phyloP scores from a whole-genome alignment of 2,113 vertebrate genomes.

The Falco punctatus region DNA sequence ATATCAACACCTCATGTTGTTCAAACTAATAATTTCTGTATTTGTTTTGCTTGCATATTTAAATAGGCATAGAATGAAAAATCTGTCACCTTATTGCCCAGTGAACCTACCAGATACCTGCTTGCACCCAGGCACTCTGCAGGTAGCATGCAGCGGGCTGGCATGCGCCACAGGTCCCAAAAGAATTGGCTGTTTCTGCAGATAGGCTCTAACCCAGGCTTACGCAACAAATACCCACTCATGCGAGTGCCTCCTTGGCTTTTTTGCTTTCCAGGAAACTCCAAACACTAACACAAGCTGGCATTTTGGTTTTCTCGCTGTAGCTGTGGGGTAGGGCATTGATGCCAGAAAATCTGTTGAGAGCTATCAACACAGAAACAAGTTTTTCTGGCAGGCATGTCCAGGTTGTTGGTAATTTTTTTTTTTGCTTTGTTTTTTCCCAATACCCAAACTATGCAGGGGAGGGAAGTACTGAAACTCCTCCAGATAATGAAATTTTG shows the following conservation, averaged over 20 bases:
- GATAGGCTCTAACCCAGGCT: neutral
- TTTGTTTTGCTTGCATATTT: neutral
- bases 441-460: neutral
- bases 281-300: neutral
- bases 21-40: neutral
- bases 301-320: constrained; percentile 2
- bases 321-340: neutral
- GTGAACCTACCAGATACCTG: neutral
- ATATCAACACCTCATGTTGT: neutral
- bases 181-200: neutral
- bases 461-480: neutral
- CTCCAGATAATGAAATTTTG: neutral
- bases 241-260: neutral
- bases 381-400: neutral
- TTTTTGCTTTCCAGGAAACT: constrained; percentile 6
- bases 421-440: neutral
- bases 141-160: neutral
- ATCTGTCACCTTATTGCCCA: neutral
- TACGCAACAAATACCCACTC: neutral
- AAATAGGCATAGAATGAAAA: neutral
- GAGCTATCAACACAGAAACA: neutral
- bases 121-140: neutral
- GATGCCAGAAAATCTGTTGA: constrained; percentile 23
- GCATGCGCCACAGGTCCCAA: rapidly evolving
- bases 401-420: neutral